Evolutionary conservation across 2,113 vertebrate species (phyloP).

Genomic region (Strigops habroptila): DNA sequence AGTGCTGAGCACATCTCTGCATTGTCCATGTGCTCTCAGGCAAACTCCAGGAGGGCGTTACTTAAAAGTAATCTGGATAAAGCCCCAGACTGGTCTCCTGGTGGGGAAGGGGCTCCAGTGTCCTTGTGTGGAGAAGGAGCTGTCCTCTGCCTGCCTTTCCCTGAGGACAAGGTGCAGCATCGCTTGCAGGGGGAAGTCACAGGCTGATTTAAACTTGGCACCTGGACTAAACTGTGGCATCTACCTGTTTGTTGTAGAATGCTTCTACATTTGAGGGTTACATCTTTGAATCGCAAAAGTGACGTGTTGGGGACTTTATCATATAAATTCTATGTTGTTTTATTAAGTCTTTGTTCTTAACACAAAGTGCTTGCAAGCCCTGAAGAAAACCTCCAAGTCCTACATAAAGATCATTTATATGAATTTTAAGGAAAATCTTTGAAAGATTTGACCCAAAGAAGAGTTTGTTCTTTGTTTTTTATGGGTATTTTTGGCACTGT

Average conservation of each 20-base stretch:
- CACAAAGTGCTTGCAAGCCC: not conserved
- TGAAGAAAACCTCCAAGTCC: not conserved
- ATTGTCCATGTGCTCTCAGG: not conserved
- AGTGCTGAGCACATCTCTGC: not conserved
- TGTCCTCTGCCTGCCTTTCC: not conserved
- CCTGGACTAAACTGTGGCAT: not conserved
- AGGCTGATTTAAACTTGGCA: not conserved
- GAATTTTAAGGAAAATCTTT: not conserved
- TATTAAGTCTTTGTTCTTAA: not conserved
- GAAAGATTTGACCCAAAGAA: not conserved
- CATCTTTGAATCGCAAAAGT: not conserved
- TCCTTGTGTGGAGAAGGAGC: not conserved
- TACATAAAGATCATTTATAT: not conserved
- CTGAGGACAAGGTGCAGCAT: not conserved
- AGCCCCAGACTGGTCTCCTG: not conserved
- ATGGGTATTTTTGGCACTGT: not conserved
- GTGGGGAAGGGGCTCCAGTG: not conserved
- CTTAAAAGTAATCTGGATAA: not conserved
- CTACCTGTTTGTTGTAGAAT: not conserved
- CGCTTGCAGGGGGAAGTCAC: rapidly evolving
- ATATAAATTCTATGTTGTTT: not conserved
- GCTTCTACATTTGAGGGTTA: too few relatives aligned
- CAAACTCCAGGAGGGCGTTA: not conserved
- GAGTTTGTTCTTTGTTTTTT: not conserved
- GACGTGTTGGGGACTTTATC: not conserved